Base-by-base conservation (phyloP, 2,888 invertebrate genomes). In the Macropis europaea region DNA sequence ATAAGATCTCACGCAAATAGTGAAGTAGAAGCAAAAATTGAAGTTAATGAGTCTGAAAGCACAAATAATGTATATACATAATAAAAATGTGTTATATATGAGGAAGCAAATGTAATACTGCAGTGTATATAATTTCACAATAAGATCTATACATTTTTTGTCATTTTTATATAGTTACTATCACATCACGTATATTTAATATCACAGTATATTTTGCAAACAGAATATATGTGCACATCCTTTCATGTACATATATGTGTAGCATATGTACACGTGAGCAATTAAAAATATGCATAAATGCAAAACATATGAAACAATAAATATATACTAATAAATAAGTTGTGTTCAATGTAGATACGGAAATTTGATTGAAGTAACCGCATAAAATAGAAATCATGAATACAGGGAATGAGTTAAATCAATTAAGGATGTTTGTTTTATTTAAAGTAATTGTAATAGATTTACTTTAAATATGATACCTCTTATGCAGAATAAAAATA, bases 391-490 rank as follows among this genome's bases (percentile, higher is more conserved):
- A 36, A 48, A 48, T 17, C 17, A 26, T 52, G 2, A 19, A 34
- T 71, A 36, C 2, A 45, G 22, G 26, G 42, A 45, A 54, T 36
- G n/a, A 48, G 57, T 42, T 28, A 42, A 52, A 56, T 71, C 50
- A 73, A 64, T 64, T 59, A 50, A 50, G 28, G 9, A 63, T 34
- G 26, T 45, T 28, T 36, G 13, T 53, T 71, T 64, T 64, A 59
- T 64, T 59, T 7, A 43, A 45, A 11, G 13, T 34, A 48, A 24
- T 28, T 30, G 40, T 47, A 13, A 47, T 13, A 73, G 45, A 66
- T 71, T 71, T 34, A 60, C 47, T 52, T 66, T 66, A 61, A 66
- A 72, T 32, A 60, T 71, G 48, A 72, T 42, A 71, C 72, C 57
- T 53, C 36, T 53, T 61, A 72, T 64, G 42, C 30, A 66, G 34